Percentiles rank a stretch among this genome's conserved stretches.
Evolutionary conservation across 2,113 vertebrate species (phyloP).

Genomic region (Oreochromis aureus): DNA sequence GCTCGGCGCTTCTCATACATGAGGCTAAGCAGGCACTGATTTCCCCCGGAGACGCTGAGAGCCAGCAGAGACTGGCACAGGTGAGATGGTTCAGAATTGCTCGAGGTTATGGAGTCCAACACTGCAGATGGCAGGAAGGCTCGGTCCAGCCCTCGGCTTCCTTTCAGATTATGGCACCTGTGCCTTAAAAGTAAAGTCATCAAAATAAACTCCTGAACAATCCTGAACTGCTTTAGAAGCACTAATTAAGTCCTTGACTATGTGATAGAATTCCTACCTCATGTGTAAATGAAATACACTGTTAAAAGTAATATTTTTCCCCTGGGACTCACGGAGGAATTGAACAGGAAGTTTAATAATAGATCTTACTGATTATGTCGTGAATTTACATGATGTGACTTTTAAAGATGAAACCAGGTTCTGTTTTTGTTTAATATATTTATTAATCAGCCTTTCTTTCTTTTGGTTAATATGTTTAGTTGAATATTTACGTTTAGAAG

Average conservation of each 20-base stretch:
- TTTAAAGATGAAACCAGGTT: background rate
- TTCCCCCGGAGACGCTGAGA: constrained; percentile 88
- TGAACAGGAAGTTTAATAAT: background rate
- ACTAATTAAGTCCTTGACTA: background rate
- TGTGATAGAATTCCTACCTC: background rate
- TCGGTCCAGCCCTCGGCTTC: background rate
- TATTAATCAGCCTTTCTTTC: background rate
- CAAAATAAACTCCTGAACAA: background rate
- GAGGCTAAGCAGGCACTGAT: constrained; percentile 92
- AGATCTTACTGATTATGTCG: background rate
- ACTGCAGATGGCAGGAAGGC: background rate
- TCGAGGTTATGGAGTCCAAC: background rate
- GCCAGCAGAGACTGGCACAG: constrained; percentile 95
- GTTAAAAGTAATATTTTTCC: background rate
- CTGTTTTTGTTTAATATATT: background rate
- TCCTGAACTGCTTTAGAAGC: background rate
- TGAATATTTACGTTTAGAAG: background rate
- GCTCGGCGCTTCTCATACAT: constrained; percentile 91
- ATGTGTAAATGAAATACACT: background rate
- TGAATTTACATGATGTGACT: background rate
- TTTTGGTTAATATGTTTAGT: background rate
- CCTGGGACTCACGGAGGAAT: background rate
- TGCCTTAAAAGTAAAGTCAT: background rate
- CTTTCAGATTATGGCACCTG: background rate
- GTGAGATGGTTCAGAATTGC: constrained; percentile 57